Base-by-base conservation (phyloP, 2,113 vertebrate species). In the Geococcyx californianus region DNA sequence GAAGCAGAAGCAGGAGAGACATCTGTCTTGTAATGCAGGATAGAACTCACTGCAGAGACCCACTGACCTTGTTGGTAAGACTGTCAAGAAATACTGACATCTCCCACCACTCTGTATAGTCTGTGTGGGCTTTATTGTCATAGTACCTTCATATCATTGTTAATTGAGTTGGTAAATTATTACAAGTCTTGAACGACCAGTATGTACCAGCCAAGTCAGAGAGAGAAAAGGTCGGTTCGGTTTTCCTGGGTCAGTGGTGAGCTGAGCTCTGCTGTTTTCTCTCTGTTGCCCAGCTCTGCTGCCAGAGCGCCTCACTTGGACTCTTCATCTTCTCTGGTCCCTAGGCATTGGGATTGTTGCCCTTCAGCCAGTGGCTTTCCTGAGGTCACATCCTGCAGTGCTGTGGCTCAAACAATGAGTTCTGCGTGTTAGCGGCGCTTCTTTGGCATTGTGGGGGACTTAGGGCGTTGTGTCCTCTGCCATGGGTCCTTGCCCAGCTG, bases 291-390 rank as follows among this genome's bases (percentile, higher is more conserved):
- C 24, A n/a, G 42, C 58, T n/a, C 47, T 47, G 44, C 38, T 49
- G 36, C 38, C 73, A 45, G 33, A 68, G 49, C 54, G 21, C n/a
- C 5, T 51, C 54, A 11, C 70, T 38, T 2, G 11, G 44, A 34
- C n/a, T 66, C 49, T 67, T 9, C 68, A 21, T 54, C 55, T 88
- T 28, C 47, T 18, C 28, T 24, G 0, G 1, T 68, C 44, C 26
- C 4, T 1, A 0, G 34, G 26, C 55, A 62, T 33, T 13, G 31
- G 24, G 28, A 5, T 1, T 1, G 17, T 59, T 87, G 21, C 36
- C 17, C 58, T 76, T 51, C 34, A 33, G 49, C 52, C 5, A 1
- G 9, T 38, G 70, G 21, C 63, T 63, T n/a, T 85, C 36, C 25
- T 21, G 21, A n/a, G 40, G 42, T 68, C 63, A 36, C 33, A 44